Evolutionary conservation across 2,888 invertebrate genomes (phyloP).

Genomic region (Brachyptera risi): DNA sequence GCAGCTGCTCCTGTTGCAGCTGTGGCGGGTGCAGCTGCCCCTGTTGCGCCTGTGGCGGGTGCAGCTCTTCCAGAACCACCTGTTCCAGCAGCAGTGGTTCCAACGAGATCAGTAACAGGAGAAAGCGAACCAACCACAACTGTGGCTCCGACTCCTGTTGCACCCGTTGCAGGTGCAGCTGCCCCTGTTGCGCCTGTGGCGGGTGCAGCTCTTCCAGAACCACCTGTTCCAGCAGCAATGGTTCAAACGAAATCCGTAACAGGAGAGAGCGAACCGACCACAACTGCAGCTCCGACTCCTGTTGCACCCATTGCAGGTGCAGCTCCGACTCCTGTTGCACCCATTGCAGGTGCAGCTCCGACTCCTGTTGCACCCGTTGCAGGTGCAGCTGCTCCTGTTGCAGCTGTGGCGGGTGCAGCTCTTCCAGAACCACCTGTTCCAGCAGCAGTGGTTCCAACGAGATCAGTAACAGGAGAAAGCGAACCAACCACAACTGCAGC

Average conservation of each 20-base stretch:
- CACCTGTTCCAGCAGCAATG: neutral
- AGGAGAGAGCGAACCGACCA: neutral
- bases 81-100: neutral
- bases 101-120: neutral
- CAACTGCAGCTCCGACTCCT: neutral
- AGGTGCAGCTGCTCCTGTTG: neutral
- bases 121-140: too few species aligned
- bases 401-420: neutral
- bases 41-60: neutral
- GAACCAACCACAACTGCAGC: neutral
- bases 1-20: neutral
- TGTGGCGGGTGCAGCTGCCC: neutral
- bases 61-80: neutral
- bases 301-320: neutral
- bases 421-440: neutral
- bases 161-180: neutral
- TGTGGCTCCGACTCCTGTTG: neutral
- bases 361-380: neutral
- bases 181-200: neutral
- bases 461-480: neutral
- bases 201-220: neutral
- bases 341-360: neutral
- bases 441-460: neutral
- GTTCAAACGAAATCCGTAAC: neutral
- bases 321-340: neutral